Base-by-base conservation (phyloP, 1,140 invertebrate genomes). In the Cydia strobilella region DNA sequence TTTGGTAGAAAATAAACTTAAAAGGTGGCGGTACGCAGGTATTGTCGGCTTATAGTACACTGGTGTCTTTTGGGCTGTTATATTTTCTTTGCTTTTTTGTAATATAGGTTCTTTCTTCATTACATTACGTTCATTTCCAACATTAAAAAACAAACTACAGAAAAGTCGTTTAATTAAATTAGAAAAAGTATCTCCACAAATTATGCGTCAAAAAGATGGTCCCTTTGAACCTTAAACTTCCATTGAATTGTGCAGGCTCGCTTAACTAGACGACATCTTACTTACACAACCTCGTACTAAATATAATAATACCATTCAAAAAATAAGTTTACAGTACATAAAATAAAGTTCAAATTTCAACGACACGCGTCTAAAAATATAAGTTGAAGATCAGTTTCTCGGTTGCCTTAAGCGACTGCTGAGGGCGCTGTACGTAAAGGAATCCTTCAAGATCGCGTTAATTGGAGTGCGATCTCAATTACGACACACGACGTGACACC, bases 391-490 rank as follows among this genome's bases (percentile, higher is more conserved):
- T 59, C 73, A 59, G 42, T 75, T 75, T 76, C 31, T 66, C 48
- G 54, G 35, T 65, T 65, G 20, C 23, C 27, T 10, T 74, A 86
- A 86, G 82, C 81, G 82, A 77, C 80, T 78, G 79, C 79, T 77
- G 76, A 75, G 75, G 73, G 72, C 76, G 76, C 76, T 76, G 75
- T 48, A 73, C 45, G 25, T 78, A 87, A 87, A 85, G 83, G 84
- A 81, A 80, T 83, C 84, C 76, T 87, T 84, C 80, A 82, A 87
- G 78, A 78, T 80, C 83, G 76, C 86, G 86, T 90, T 92, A 90
- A 92, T 92, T 92, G 88, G 87, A 90, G 87, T 78, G 83, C 77
- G 73, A 76, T 80, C 87, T 90, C 89, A 86, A 87, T 89, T 90
- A 92, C 85, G 80, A 86, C 84, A 90, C 79, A 87, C 84, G 80